These are phyloP conservation scores for Cheilosia soror DNA, from an alignment of 2,888 invertebrate genomes.

Conservation along the genomic window DNA sequence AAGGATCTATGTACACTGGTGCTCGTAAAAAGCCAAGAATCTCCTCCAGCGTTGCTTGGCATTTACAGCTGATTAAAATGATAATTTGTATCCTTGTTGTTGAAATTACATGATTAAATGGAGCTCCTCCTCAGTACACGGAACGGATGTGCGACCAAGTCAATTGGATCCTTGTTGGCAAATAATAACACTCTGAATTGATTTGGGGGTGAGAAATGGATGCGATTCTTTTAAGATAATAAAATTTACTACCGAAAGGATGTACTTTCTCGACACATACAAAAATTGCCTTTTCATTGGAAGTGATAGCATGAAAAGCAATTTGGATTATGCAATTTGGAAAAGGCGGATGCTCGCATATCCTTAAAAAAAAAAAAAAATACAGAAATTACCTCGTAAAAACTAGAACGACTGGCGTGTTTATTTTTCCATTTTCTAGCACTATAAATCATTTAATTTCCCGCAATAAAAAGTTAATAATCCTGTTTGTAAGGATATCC, in stretches of 20 bases:
- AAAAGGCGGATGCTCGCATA: slow-evolving; percentile 21
- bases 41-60: neutral
- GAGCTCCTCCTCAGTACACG: neutral
- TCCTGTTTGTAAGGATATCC: slow-evolving; percentile 52
- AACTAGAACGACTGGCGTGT: slow-evolving; percentile 31
- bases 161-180: slow-evolving; percentile 24
- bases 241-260: slow-evolving; percentile 36
- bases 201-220: slow-evolving; percentile 1
- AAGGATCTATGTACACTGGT: neutral
- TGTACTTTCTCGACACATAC: neutral
- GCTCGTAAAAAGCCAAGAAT: slow-evolving; percentile 23
- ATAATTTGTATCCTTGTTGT: slow-evolving; percentile 59
- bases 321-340: slow-evolving; percentile 1
- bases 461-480: slow-evolving; percentile 61
- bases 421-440: slow-evolving; percentile 42
- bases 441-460: slow-evolving; percentile 53
- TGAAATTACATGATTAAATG: slow-evolving; percentile 9
- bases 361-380: slow-evolving; percentile 42
- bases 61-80: slow-evolving; percentile 47
- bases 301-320: slow-evolving; percentile 29
- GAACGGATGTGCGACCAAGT: neutral
- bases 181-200: slow-evolving; percentile 15
- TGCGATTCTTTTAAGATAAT: slow-evolving; percentile 12
- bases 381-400: slow-evolving; percentile 26
- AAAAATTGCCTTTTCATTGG: slow-evolving; percentile 10